phyloP scores from a whole-genome alignment of 1,140 invertebrate genomes.

The Meloidogyne hapla region DNA sequence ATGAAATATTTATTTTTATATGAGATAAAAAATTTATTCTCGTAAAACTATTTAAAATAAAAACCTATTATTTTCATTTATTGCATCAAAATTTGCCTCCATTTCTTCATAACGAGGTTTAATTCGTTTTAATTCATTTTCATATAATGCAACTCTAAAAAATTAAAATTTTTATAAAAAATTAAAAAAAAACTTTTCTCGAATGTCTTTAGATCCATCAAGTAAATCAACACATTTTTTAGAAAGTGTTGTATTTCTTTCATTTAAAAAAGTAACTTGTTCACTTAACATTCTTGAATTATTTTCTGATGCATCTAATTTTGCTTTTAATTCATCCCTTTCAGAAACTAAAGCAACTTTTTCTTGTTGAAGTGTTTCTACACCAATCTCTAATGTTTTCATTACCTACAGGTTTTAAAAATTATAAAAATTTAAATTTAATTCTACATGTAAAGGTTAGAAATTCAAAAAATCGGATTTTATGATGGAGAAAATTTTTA shows the following conservation, averaged over 20 bases:
- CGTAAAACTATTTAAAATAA: too few species aligned
- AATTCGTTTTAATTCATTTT: constrained; percentile 34
- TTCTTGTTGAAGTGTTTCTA: constrained; percentile 34
- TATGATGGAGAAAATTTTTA: too few species aligned
- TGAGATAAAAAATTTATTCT: too few species aligned
- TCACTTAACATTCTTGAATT: constrained; percentile 24
- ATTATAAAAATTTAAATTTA: neutral
- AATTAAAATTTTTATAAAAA: neutral
- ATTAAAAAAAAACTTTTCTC: constrained; percentile 26
- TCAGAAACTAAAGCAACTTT: constrained; percentile 22
- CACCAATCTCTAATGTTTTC: constrained; percentile 33
- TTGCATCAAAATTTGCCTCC: constrained; percentile 25
- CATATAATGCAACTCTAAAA: constrained; percentile 27
- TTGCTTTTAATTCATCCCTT: constrained; percentile 26
- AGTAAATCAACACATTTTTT: constrained; percentile 38
- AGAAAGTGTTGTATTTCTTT: constrained; percentile 31
- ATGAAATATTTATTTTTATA: too few species aligned
- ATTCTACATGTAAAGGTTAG: too few species aligned
- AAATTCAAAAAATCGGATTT: too few species aligned
- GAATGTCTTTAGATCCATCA: constrained; percentile 22
- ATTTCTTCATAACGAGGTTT: constrained; percentile 25
- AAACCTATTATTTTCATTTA: constrained; percentile 27
- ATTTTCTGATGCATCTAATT: constrained; percentile 21
- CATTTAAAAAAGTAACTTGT: constrained; percentile 28
- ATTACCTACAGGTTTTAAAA: constrained; percentile 27